These are phyloP conservation scores for Micronycteris hirsuta DNA, from an alignment of 2,113 vertebrate species.

Conservation along the genomic window DNA sequence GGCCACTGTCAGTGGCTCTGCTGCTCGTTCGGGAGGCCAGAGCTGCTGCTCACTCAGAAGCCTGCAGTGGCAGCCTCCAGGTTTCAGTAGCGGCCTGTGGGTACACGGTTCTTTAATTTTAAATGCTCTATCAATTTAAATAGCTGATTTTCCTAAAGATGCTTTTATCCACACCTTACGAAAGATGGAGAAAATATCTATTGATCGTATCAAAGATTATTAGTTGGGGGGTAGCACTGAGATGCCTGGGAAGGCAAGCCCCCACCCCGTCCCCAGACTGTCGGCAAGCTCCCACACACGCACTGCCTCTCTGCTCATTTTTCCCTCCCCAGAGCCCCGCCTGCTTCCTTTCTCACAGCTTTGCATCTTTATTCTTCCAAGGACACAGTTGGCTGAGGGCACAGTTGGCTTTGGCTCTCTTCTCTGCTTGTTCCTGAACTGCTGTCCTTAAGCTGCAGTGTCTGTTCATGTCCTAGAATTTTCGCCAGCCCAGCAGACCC, in stretches of 20 bases:
- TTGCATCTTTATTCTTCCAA: background rate
- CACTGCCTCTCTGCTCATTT: background rate
- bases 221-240: background rate
- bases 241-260: background rate
- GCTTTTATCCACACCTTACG: background rate
- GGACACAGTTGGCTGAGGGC: background rate
- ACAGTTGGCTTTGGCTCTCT: background rate
- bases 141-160: background rate
- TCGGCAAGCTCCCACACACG: background rate
- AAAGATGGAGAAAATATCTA: background rate
- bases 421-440: background rate
- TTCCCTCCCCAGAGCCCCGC: background rate
- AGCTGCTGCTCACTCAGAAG: background rate
- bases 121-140: background rate
- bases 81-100: background rate
- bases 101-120: background rate
- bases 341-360: background rate
- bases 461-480: background rate
- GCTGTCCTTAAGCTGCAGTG: background rate
- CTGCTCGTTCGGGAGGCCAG: background rate
- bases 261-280: background rate
- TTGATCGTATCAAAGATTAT: background rate
- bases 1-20: no score
- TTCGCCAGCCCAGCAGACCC: background rate
- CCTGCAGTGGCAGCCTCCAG: background rate